A percentile compares a stretch with the other conserved stretches of the same genome.
Conservation (phyloP, 2,888 invertebrate species). For the Danaus chrysippus region DNA sequence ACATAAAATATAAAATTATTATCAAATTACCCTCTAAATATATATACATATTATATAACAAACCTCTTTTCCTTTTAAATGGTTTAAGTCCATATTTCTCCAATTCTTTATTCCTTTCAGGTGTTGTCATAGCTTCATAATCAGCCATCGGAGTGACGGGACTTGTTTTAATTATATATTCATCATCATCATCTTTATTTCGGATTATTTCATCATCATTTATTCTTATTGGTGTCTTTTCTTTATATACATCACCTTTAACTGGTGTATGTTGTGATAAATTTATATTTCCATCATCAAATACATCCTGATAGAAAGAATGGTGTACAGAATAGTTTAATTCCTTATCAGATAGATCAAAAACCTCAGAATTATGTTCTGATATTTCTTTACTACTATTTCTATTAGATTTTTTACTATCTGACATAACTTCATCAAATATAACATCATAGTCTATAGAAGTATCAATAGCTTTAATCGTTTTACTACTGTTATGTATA, state of each 20-base stretch:
- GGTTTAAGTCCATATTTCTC: conserved; percentile 83
- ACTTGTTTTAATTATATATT: conserved; percentile 74
- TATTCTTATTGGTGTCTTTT: conserved; percentile 35
- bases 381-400: conserved; percentile 13
- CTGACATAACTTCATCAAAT: conserved; percentile 32
- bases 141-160: conserved; percentile 80
- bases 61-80: conserved; percentile 81
- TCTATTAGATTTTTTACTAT: conserved; percentile 16
- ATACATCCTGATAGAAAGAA: conserved; percentile 45
- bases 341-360: conserved; percentile 79
- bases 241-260: conserved; percentile 1
- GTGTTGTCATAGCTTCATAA: conserved; percentile 78
- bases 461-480: conserved; percentile 51
- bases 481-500: conserved; percentile 14
- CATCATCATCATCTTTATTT: conserved; percentile 63
- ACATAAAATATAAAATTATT: too few relatives aligned
- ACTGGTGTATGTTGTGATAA: conserved; percentile 23
- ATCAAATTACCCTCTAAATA: too few relatives aligned
- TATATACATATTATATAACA: conserved; percentile 19
- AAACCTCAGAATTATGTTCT: conserved; percentile 43
- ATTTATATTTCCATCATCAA: conserved; percentile 38
- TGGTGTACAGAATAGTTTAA: conserved; percentile 80
- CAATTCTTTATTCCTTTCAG: conserved; percentile 77
- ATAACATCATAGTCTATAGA: conserved; percentile 67
- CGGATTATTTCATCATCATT: conserved; percentile 30